These are phyloP conservation scores for Epizoanthus ramosus DNA, from an alignment of 92 coral and sea anemone species.

Conservation along the genomic window DNA sequence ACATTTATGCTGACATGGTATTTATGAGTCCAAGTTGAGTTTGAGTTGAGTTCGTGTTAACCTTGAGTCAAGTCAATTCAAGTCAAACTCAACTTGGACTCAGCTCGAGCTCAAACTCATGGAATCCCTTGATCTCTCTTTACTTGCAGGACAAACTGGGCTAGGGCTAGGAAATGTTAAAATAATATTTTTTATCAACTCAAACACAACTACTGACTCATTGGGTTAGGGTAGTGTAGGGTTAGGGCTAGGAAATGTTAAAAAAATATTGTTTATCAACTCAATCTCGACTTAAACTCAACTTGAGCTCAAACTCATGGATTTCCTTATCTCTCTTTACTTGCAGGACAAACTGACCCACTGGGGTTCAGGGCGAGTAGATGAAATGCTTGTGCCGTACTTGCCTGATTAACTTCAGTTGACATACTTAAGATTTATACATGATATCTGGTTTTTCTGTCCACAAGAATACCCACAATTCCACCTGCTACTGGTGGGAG, in stretches of 20 bases:
- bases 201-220: too few species aligned
- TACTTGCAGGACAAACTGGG: conserved; percentile 68
- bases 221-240: too few species aligned
- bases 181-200: not conserved
- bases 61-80: too few species aligned
- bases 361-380: conserved; percentile 82
- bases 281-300: not conserved
- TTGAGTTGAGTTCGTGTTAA: too few species aligned
- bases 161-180: too few species aligned
- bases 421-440: not conserved
- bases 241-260: too few species aligned
- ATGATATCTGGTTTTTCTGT: not conserved
- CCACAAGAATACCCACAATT: not conserved
- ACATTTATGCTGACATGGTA: too few species aligned
- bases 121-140: not conserved
- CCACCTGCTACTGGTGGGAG: too few species aligned
- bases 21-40: too few species aligned
- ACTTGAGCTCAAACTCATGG: too few species aligned
- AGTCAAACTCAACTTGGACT: not conserved
- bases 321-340: not conserved
- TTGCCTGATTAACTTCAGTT: conserved; percentile 53
- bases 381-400: conserved; percentile 69
- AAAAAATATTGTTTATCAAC: too few species aligned
- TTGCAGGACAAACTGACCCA: conserved; percentile 81
- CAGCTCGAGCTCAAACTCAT: too few species aligned